phyloP scores from a whole-genome alignment of 2,113 vertebrate species.

The Onychostoma macrolepis region DNA sequence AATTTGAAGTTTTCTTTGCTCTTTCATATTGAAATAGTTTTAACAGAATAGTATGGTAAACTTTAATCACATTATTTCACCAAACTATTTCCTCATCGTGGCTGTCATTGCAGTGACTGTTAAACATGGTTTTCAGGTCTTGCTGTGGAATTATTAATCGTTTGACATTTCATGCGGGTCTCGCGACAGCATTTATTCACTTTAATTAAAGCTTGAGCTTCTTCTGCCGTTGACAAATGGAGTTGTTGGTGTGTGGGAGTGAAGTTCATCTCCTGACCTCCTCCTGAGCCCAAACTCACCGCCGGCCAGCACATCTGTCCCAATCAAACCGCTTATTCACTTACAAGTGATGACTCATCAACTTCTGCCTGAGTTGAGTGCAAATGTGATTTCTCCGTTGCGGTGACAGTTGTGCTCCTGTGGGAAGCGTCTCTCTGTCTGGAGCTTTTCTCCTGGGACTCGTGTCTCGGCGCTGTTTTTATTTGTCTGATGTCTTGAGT shows the following conservation, averaged over 20 bases:
- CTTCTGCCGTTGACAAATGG: constrained; percentile 74
- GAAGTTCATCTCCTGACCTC: constrained; percentile 56
- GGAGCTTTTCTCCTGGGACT: constrained; percentile 14
- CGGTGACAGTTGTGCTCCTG: constrained; percentile 59
- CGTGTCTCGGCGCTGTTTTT: not conserved
- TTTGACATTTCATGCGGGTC: constrained; percentile 73
- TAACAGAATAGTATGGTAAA: not conserved
- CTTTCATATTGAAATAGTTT: not conserved
- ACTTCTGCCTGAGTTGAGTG: not conserved
- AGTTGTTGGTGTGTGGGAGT: constrained; percentile 68
- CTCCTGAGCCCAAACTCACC: constrained; percentile 20
- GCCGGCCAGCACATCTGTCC: constrained; percentile 34
- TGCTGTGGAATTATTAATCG: constrained; percentile 72
- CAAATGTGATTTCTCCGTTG: not conserved
- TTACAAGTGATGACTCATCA: constrained; percentile 26
- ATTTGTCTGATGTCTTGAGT: constrained; percentile 17
- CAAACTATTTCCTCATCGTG: not conserved
- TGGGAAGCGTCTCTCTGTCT: constrained; percentile 69
- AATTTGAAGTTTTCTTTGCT: not conserved
- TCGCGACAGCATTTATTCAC: constrained; percentile 70
- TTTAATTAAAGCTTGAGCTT: constrained; percentile 80
- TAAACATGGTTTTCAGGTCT: constrained; percentile 59
- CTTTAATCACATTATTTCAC: not conserved
- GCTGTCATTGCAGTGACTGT: not conserved
- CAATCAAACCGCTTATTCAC: constrained; percentile 31